Evolutionary conservation across 2,113 vertebrate genomes (phyloP), one percentile per base, ranked within the genome.

Genomic region (Pheucticus melanocephalus): DNA sequence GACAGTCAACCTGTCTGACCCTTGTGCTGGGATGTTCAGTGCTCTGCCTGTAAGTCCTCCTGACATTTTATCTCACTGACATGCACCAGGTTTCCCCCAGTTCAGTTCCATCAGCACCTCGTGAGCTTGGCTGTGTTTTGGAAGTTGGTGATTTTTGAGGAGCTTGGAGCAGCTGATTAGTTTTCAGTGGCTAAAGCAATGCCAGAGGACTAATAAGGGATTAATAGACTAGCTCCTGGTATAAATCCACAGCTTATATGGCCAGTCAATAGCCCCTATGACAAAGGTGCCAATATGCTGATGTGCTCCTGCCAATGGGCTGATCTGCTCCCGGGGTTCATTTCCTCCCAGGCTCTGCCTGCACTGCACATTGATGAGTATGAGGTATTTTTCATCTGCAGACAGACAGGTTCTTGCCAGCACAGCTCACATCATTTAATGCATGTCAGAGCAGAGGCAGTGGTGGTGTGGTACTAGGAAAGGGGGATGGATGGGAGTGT

Each of bases 361-460:
- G 78, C 76, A 37, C 9, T 37, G 60, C 79, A 92, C 47, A 1
- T 78, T 94, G 92, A 95, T 96, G 96, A 97, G 95, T 72, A 35
- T 3, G 69, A 90, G 77, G 92, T 91, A 95, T 95, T 96, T 96
- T 95, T 96, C 90, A 96, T 94, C 92, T 88, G 57, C 94, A 91
- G 96, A 97, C 92, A 96, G 94, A 96, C 93, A 96, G 93, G 93
- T 84, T 79, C 90, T 86, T 95, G 96, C 94, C 96, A 96, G 95
- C 92, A 69, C 20, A 82, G 88, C 86, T 94, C 90, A 81, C 91
- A 95, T 93, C 85, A 75, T 88, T 95, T 96, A 95, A 69, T 56
- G 89, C 73, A 12, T 19, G 91, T 96, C 95, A 95, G 88, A 70
- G 72, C 23, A 79, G 80, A 95, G 88, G 88, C 39, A 8, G 63